Conservation (phyloP, 1,140 invertebrate species). For the Nymphalis io region DNA sequence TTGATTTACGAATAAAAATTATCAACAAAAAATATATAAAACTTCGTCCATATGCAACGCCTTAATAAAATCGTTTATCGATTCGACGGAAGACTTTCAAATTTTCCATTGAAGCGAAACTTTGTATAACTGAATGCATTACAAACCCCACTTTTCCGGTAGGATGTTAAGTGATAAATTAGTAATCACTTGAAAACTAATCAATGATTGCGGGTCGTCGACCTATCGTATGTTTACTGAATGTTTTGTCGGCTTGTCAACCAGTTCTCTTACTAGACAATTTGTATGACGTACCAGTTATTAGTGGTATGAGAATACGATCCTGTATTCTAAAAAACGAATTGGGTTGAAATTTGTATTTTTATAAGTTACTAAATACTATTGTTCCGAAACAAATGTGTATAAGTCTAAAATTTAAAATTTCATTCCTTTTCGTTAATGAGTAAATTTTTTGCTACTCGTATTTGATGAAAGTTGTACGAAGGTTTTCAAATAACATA, state of each 20-base stretch:
- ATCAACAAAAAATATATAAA: neutral
- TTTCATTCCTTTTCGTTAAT: neutral
- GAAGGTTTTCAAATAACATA: no score
- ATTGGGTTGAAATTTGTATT: slow-evolving; percentile 3
- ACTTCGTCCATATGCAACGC: neutral
- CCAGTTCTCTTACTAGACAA: slow-evolving; percentile 68
- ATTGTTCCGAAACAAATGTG: neutral
- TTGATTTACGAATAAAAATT: neutral
- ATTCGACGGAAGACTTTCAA: slow-evolving; percentile 33
- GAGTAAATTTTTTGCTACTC: no score
- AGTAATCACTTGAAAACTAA: slow-evolving; percentile 60
- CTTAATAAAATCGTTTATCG: slow-evolving; percentile 12
- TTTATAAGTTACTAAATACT: neutral
- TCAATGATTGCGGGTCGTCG: slow-evolving; percentile 64
- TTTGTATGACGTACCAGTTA: slow-evolving; percentile 59
- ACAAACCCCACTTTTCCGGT: slow-evolving; percentile 31
- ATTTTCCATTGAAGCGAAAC: slow-evolving; percentile 22
- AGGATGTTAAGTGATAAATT: slow-evolving; percentile 57
- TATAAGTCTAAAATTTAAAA: neutral
- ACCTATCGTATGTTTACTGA: slow-evolving; percentile 62
- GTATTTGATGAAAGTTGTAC: no score
- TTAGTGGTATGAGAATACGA: slow-evolving; percentile 30
- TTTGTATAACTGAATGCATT: slow-evolving; percentile 26
- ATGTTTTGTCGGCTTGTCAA: slow-evolving; percentile 59
- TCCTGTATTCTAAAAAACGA: slow-evolving; percentile 5